phyloP scores from a whole-genome alignment of 2,888 invertebrate species.

The Erebia aethiops region DNA sequence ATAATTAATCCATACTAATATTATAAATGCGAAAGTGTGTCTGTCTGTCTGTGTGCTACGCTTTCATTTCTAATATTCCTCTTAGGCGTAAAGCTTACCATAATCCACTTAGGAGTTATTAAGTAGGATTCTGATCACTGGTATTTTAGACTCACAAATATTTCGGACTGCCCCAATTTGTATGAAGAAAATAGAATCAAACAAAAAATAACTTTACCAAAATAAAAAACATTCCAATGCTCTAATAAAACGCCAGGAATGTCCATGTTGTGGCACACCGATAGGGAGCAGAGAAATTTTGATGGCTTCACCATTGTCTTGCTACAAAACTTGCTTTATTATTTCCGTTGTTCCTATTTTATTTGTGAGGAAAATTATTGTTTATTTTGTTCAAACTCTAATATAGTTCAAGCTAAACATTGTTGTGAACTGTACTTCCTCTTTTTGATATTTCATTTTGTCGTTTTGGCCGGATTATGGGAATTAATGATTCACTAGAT shows the following conservation, averaged over 20 bases:
- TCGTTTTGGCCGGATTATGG: background rate
- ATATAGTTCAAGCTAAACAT: constrained; percentile 16
- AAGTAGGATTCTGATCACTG: too few relatives aligned
- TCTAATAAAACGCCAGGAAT: constrained; percentile 30
- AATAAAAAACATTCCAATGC: constrained; percentile 24
- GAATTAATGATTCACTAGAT: background rate
- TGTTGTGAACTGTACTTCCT: constrained; percentile 6
- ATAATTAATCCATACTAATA: too few relatives aligned
- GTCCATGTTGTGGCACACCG: constrained; percentile 32
- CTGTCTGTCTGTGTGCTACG: too few relatives aligned
- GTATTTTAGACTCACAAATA: too few relatives aligned
- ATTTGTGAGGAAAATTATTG: constrained; percentile 22
- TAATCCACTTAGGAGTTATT: too few relatives aligned
- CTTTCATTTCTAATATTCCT: too few relatives aligned
- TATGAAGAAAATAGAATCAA: background rate
- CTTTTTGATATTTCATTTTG: background rate
- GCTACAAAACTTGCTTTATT: constrained; percentile 34
- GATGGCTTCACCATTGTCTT: constrained; percentile 34
- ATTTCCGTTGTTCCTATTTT: constrained; percentile 28
- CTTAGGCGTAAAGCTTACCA: too few relatives aligned
- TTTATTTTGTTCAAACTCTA: constrained; percentile 24
- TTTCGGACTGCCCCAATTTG: too few relatives aligned
- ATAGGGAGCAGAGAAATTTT: constrained; percentile 29
- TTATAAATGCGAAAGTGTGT: too few relatives aligned
- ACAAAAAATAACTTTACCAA: background rate